Percentiles rank a stretch among this genome's conserved stretches.
phyloP scores from a whole-genome alignment of 2,888 invertebrate species.

The Cheilosia vernalis region DNA sequence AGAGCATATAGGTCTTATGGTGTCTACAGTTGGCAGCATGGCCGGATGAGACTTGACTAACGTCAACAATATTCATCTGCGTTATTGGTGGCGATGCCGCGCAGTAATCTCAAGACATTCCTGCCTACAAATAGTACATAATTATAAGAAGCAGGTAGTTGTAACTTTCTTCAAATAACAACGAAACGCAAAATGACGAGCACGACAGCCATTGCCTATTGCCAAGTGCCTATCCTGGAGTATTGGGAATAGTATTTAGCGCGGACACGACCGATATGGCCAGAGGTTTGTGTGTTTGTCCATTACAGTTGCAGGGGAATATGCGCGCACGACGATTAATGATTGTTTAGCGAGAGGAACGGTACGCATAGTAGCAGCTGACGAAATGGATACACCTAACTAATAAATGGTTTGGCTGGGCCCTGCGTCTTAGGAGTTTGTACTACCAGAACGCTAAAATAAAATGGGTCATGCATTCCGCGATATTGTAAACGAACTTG shows the following conservation, averaged over 20 bases:
- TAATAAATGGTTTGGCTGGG: constrained; percentile 34
- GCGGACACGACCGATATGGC: constrained; percentile 15
- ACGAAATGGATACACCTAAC: constrained; percentile 50
- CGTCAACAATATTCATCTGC: constrained; percentile 49
- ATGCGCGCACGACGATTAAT: constrained; percentile 46
- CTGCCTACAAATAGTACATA: constrained; percentile 62
- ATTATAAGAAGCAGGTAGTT: constrained; percentile 65
- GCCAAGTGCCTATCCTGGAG: background rate
- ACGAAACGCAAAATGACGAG: constrained; percentile 33
- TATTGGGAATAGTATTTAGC: constrained; percentile 22
- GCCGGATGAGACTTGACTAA: constrained; percentile 42
- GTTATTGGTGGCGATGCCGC: constrained; percentile 48
- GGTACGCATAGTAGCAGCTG: constrained; percentile 30
- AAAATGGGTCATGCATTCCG: constrained; percentile 66
- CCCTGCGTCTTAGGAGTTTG: constrained; percentile 34
- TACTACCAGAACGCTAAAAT: constrained; percentile 36
- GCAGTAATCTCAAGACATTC: constrained; percentile 48
- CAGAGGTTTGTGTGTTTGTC: constrained; percentile 43
- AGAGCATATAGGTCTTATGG: constrained; percentile 17
- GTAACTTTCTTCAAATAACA: constrained; percentile 67
- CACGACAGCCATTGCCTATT: constrained; percentile 17
- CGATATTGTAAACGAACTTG: constrained; percentile 29
- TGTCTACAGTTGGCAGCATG: constrained; percentile 14
- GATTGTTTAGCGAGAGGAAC: constrained; percentile 57
- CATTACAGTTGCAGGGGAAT: constrained; percentile 35